A percentile compares a stretch with the other conserved stretches of the same genome.
These are phyloP conservation scores for Halcyon senegalensis DNA, from an alignment of 2,113 vertebrate genomes.

Conservation along the genomic window DNA sequence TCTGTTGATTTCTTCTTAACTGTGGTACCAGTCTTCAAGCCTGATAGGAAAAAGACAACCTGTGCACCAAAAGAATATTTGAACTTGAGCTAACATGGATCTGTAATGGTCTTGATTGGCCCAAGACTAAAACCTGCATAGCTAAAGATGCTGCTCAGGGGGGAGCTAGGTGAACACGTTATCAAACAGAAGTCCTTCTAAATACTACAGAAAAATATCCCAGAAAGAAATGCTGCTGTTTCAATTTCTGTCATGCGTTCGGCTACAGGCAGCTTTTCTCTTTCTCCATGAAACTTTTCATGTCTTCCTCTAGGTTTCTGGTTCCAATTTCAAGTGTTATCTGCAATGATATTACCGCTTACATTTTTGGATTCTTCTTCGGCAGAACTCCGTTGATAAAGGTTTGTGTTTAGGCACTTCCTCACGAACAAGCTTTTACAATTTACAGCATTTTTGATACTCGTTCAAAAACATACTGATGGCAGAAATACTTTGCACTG, in stretches of 20 bases:
- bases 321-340: constrained; percentile 97
- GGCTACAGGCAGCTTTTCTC: background rate
- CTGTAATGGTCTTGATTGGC: background rate
- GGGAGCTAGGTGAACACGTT: background rate
- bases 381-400: constrained; percentile 97
- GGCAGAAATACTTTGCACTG: background rate
- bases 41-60: background rate
- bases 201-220: background rate
- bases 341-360: constrained; percentile 97
- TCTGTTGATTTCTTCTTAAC: constrained; percentile 2
- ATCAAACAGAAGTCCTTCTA: background rate
- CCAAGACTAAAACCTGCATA: background rate
- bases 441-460: background rate
- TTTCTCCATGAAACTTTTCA: background rate
- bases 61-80: background rate
- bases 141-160: background rate
- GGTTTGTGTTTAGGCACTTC: constrained; percentile 74
- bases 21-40: background rate
- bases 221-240: background rate
- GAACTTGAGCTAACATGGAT: background rate
- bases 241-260: background rate
- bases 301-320: constrained; percentile 86
- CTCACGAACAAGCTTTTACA: background rate
- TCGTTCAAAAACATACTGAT: background rate
- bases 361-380: constrained; percentile 98